Evolutionary conservation across 2,113 vertebrate genomes (phyloP), one percentile per base, ranked within the genome.

Genomic region (Phaethon lepturus): DNA sequence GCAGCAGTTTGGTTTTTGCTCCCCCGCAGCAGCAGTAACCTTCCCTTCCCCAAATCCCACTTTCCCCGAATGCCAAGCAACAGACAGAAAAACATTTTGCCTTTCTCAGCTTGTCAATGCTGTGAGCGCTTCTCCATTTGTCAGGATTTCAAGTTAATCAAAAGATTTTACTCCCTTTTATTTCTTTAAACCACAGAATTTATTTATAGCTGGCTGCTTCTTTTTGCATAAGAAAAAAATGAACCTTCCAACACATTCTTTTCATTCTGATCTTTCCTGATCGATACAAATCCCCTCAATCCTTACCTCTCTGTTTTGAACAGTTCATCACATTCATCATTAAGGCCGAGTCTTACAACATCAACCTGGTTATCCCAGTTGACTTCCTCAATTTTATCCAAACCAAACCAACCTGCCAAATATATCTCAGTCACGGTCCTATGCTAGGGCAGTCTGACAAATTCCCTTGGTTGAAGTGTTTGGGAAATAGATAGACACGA

Each of bases 101-200:
- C 23, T 63, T 69, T 71, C 67, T 64, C 3, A 0, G 28, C 49
- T 50, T 50, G 38, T 84, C 35, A 35, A 23, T 8, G 59, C 69
- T 67, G 62, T 1, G 31, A 87, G 31, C 3, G 0, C 47, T 44
- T 60, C 78, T 76, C 73, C 53, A 14, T 91, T 91, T 88, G 42
- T 72, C 75, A 67, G 42, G 64, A 62, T 72, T 72, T 84, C 28
- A 81, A 91, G 33, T 94, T 88, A 86, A 89, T 86, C 81, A 77
- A 93, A 82, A 93, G 76, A 86, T 78, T 82, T 86, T 18, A 17
- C 76, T 82, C 47, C 20, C 33, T 73, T 71, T 71, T 55, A 33
- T 93, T 88, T 73, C 88, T 62, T 76, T 81, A 56, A 81, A 42
- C 19, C 7, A 0, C 17, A 22, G 53, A 26, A 40, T 62, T 55